These are phyloP conservation scores for Caenorhabditis sinica DNA, from an alignment of 2,888 invertebrate genomes.

Conservation along the genomic window DNA sequence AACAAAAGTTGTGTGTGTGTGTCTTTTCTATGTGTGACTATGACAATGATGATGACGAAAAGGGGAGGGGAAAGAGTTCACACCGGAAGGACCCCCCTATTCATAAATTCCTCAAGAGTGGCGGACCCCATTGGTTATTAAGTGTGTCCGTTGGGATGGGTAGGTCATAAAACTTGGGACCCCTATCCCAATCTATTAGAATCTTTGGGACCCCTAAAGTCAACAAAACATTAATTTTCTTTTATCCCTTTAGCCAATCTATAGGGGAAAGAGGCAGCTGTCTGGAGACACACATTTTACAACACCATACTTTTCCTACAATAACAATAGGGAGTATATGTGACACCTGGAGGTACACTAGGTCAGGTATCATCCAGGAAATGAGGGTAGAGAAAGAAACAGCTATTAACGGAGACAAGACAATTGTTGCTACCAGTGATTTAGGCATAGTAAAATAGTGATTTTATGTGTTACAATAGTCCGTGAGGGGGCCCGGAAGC, in stretches of 20 bases:
- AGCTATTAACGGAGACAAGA: not conserved
- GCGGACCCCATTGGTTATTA: conserved; percentile 11
- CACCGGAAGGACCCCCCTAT: conserved; percentile 38
- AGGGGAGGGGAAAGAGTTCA: conserved; percentile 14
- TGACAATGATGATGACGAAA: conserved; percentile 14
- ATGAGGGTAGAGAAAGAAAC: too few species aligned
- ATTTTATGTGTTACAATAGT: too few species aligned
- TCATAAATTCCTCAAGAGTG: conserved; percentile 26
- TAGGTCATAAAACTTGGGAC: conserved; percentile 21
- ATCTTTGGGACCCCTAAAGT: conserved; percentile 9
- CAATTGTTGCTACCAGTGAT: not conserved
- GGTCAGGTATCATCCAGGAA: not conserved
- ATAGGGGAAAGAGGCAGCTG: conserved; percentile 14
- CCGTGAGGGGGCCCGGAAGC: not conserved
- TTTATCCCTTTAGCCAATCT: not conserved
- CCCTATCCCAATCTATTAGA: conserved; percentile 1
- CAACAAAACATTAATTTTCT: conserved; percentile 18
- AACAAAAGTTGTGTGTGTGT: conserved; percentile 19
- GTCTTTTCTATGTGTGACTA: not conserved
- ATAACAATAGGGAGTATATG: conserved; percentile 10
- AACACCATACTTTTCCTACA: not conserved
- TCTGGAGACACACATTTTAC: not conserved
- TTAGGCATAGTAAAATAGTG: not conserved
- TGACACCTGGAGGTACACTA: conserved; percentile 15
- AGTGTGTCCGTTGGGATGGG: conserved; percentile 27